A percentile compares a stretch with the other conserved stretches of the same genome.
Evolutionary conservation across 2,113 vertebrate genomes (phyloP).

Genomic region (Coryphaenoides rupestris): DNA sequence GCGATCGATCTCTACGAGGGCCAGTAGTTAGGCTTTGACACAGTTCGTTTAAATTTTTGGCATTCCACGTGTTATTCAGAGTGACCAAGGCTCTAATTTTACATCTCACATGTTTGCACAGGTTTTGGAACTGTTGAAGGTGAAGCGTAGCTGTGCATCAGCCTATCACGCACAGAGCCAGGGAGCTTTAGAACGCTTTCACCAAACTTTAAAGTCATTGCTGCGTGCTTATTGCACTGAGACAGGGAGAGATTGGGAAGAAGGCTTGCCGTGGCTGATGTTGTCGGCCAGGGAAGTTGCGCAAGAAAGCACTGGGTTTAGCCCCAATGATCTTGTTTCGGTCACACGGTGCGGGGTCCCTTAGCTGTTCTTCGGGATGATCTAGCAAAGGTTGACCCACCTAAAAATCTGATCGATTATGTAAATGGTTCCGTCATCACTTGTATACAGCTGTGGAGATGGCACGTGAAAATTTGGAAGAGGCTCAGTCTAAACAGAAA

Average conservation of each 20-base stretch:
- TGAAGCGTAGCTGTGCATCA: too few relatives aligned
- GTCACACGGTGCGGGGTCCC: neutral
- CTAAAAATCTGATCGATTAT: neutral
- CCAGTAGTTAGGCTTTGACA: too few relatives aligned
- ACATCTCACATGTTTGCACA: too few relatives aligned
- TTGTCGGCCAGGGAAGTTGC: neutral
- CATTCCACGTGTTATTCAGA: too few relatives aligned
- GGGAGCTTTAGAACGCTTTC: too few relatives aligned
- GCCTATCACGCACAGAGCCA: too few relatives aligned
- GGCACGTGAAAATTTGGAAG: neutral
- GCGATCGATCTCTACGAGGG: too few relatives aligned
- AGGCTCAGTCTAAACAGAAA: neutral
- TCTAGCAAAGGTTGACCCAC: neutral
- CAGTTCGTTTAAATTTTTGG: too few relatives aligned
- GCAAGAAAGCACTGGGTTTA: conserved; percentile 5
- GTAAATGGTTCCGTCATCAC: neutral
- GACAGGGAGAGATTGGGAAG: neutral
- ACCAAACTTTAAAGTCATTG: too few relatives aligned
- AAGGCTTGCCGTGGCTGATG: neutral
- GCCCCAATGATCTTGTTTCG: neutral
- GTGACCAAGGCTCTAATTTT: too few relatives aligned
- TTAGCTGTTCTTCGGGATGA: neutral
- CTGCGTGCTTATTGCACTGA: neutral
- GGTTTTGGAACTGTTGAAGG: too few relatives aligned
- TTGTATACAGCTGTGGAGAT: neutral